Conservation (phyloP, 2,113 vertebrate genomes). For the Neomonachus schauinslandi region DNA sequence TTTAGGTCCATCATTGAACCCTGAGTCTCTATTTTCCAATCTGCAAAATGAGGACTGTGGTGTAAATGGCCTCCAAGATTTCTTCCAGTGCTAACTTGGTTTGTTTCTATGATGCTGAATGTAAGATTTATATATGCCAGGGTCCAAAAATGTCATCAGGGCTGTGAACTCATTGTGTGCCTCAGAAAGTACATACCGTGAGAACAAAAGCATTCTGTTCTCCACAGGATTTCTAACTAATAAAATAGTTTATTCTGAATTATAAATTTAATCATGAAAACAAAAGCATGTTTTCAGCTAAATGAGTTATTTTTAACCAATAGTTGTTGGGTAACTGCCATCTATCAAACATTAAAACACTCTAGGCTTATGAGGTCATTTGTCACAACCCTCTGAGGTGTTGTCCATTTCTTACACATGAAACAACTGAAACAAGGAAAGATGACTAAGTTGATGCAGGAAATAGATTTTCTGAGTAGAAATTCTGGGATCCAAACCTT, state of each 20-base stretch:
- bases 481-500: background rate
- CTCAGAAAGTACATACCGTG: background rate
- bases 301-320: background rate
- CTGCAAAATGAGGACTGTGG: background rate
- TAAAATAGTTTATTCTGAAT: background rate
- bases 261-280: background rate
- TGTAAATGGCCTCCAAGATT: background rate
- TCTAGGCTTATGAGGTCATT: background rate
- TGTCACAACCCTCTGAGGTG: background rate
- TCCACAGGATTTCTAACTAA: background rate
- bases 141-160: background rate
- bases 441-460: background rate
- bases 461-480: background rate
- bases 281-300: background rate
- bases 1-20: background rate
- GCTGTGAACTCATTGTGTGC: background rate
- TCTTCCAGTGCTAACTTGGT: background rate
- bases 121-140: background rate
- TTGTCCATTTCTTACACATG: background rate
- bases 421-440: background rate
- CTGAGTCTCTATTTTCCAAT: background rate
- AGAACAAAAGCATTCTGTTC: background rate
- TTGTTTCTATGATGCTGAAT: background rate
- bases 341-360: background rate
- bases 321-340: background rate